These are phyloP conservation scores for Conus ventricosus DNA, from an alignment of 1,140 invertebrate species.

Conservation along the genomic window DNA sequence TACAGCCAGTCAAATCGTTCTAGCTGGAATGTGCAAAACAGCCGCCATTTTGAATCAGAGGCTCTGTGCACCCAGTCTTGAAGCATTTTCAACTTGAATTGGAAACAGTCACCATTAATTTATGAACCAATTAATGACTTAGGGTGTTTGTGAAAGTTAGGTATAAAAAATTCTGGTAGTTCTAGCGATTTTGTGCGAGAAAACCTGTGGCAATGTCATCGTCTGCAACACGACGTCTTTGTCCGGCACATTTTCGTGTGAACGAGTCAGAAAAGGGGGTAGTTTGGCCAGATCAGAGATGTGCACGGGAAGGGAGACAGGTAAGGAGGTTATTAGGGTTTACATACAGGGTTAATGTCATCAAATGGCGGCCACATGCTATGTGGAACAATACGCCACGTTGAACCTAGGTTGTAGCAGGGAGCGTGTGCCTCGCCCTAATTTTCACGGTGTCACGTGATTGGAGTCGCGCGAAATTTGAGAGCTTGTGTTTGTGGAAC, in stretches of 20 bases:
- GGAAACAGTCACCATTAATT: not conserved
- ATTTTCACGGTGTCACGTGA: conserved; percentile 31
- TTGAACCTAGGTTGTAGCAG: not conserved
- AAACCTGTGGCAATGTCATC: not conserved
- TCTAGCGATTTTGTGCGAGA: not conserved
- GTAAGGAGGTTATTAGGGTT: conserved; percentile 21
- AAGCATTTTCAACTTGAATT: not conserved
- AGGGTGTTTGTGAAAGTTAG: conserved; percentile 30
- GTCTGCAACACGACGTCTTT: not conserved
- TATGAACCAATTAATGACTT: not conserved
- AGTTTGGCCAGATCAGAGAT: not conserved
- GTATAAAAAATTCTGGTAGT: not conserved
- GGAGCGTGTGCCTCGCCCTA: not conserved
- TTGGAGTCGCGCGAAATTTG: conserved; percentile 6
- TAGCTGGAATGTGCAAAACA: conserved; percentile 30
- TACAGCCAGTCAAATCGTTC: conserved; percentile 32
- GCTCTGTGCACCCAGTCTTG: conserved; percentile 24
- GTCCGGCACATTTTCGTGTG: not conserved
- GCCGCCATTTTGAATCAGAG: conserved; percentile 36
- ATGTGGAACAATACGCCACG: not conserved
- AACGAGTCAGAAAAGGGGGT: not conserved
- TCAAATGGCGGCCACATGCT: not conserved
- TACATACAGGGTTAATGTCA: not conserved
- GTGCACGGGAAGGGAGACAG: conserved; percentile 24
- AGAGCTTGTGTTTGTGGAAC: not conserved